Conservation (phyloP, 2,888 invertebrate genomes). For the Scaeva pyrastri region DNA sequence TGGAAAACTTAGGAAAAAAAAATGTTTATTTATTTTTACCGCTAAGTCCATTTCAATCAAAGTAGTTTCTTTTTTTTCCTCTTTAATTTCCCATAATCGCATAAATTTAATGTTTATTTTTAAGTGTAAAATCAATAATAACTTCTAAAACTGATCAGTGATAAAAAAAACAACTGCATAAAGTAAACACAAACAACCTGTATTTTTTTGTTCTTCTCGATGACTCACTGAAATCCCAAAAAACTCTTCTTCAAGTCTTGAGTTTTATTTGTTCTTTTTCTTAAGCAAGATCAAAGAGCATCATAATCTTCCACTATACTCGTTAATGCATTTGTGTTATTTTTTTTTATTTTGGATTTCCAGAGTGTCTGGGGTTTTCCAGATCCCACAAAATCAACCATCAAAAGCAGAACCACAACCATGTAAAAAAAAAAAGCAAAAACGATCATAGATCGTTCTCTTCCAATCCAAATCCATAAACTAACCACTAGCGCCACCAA, state of each 20-base stretch:
- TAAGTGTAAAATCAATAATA: too few relatives aligned
- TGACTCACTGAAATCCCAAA: not conserved
- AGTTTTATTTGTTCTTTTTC: not conserved
- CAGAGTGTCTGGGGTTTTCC: constrained; percentile 26
- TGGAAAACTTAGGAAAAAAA: too few relatives aligned
- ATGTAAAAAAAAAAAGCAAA: constrained; percentile 9
- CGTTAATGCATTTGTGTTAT: constrained; percentile 1
- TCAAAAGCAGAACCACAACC: too few relatives aligned
- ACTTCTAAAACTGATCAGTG: too few relatives aligned
- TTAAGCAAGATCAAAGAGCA: constrained; percentile 3
- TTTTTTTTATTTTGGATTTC: constrained; percentile 33
- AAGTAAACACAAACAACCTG: too few relatives aligned
- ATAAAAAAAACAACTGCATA: too few relatives aligned
- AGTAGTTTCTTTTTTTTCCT: too few relatives aligned
- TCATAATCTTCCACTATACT: not conserved
- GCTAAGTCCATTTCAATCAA: too few relatives aligned
- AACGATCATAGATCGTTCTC: not conserved
- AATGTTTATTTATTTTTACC: too few relatives aligned
- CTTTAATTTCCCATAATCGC: too few relatives aligned
- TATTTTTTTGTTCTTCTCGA: too few relatives aligned
- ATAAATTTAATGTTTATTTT: too few relatives aligned
- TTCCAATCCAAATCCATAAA: constrained; percentile 14
- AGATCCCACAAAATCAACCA: constrained; percentile 10
- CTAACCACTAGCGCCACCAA: not conserved
- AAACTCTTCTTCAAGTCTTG: not conserved